Base-by-base conservation (phyloP, 2,113 vertebrate species). In the Tretioscincus oriximinensis region DNA sequence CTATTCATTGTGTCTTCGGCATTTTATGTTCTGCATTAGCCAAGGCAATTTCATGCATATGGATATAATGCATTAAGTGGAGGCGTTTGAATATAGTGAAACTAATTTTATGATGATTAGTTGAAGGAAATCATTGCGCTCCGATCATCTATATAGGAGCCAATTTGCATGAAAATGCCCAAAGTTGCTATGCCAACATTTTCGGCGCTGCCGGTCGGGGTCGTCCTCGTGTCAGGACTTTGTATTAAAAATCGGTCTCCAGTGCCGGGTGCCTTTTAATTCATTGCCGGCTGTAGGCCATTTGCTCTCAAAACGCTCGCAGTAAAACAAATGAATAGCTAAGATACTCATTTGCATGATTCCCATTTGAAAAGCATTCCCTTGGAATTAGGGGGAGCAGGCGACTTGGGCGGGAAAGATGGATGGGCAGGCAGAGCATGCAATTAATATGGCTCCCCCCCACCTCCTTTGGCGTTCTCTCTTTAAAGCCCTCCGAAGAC, bases 81-180 rank as follows among this genome's bases (percentile, higher is more conserved):
- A 96, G 96, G 95, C 95, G 96, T 95, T 96, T 98, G 96, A 98
- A 97, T 97, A 97, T 96, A 96, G 96, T 96, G 96, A 98, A 98
- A 98, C 97, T 98, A 98, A 99, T 99, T 98, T 99, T 98, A 98
- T 97, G 97, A 98, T 98, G 97, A 98, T 99, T 99, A 99, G 97
- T 98, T 98, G 96, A 95, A 96, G 96, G 95, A 92, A 93, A 95
- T 94, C 94, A 96, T 89, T 93, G 95, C 95, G 77, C 93, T 93
- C 87, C 80, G 95, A 94, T 96, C 94, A 96, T 96, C 94, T 92
- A 96, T 95, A 95, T 93, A 94, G 94, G 92, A 96, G 93, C 94
- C 94, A 96, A 96, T 96, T 96, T 96, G 95, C 95, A 95, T 96
- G 95, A 95, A 95, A 95, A 95, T 95, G 92, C 95, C 95, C 95